Evolutionary conservation across 1,140 invertebrate genomes (phyloP), one percentile per base, ranked within the genome.

Genomic region (Helicoverpa armigera): DNA sequence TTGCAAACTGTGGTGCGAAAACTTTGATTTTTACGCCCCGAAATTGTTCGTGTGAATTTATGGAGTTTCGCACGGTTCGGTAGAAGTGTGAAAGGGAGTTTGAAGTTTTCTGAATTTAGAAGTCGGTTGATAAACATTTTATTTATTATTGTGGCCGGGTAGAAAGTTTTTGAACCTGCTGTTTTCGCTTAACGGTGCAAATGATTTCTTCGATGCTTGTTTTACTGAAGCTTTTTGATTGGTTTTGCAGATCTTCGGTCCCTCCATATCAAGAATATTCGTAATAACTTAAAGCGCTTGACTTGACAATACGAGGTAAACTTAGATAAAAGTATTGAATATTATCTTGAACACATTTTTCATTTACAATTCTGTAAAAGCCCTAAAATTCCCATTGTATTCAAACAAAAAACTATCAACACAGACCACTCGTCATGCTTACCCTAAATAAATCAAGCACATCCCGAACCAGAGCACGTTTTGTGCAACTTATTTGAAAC

Each of bases 11-110:
- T 51, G 35, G 14, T 31, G 54, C 16, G 43, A 29, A 77, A 77
- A 77, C 61, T 67, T 77, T 77, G 61, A 54, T 67, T 77, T 77
- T 77, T 77, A 77, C 75, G 50, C 75, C 75, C 35, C 50, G 56
- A 77, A 77, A 77, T 67, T 53, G 75, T 67, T 31, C 13, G 50
- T 35, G 61, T 65, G 50, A 54, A 77, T 77, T 65, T 77, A 65
- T 67, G 29, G 75, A 67, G 23, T 77, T 65, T 70, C 16, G 16
- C 51, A 65, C 50, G 50, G 23, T 65, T 67, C 2, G 61, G 48
- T 35, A 16, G 5, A 43, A 73, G 51, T 29, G 18, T 65, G 50
- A 10, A 72, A 53, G 23, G 12, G 50, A 77, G 60, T 67, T 67
- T 51, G 23, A 67, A 77, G 61, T 77, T 77, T 29, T 69, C 7